phyloP scores from a whole-genome alignment of 2,888 invertebrate genomes.

The Leptura quadrifasciata region DNA sequence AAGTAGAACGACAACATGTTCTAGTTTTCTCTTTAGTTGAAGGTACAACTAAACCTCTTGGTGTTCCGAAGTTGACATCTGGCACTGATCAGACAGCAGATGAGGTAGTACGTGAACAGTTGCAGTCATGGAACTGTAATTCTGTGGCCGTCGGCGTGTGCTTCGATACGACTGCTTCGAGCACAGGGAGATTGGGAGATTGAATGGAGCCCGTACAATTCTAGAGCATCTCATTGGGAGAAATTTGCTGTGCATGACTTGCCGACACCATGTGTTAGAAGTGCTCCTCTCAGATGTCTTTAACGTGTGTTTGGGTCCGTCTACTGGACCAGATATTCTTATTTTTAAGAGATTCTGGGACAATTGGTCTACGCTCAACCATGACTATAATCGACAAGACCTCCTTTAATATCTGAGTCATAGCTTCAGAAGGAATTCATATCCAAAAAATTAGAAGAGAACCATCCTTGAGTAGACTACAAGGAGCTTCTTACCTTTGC shows the following conservation, averaged over 20 bases:
- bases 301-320: no score
- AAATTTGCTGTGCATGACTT: not conserved
- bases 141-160: not conserved
- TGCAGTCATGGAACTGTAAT: no score
- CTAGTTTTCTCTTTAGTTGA: no score
- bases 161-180: not conserved
- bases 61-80: no score
- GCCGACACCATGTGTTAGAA: slow-evolving; percentile 10
- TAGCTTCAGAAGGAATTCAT: not conserved
- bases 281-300: not conserved
- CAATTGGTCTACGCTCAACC: slow-evolving; percentile 16
- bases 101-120: no score
- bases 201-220: slow-evolving; percentile 2
- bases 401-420: not conserved
- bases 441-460: no score
- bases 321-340: not conserved
- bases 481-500: slow-evolving; percentile 26
- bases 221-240: no score
- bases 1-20: no score
- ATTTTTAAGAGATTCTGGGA: no score
- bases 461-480: not conserved
- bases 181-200: slow-evolving; percentile 4
- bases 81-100: no score
- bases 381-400: not conserved
- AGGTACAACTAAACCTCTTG: no score